Conservation (phyloP, 2,113 vertebrate species). For the Gopherus evgoodei region DNA sequence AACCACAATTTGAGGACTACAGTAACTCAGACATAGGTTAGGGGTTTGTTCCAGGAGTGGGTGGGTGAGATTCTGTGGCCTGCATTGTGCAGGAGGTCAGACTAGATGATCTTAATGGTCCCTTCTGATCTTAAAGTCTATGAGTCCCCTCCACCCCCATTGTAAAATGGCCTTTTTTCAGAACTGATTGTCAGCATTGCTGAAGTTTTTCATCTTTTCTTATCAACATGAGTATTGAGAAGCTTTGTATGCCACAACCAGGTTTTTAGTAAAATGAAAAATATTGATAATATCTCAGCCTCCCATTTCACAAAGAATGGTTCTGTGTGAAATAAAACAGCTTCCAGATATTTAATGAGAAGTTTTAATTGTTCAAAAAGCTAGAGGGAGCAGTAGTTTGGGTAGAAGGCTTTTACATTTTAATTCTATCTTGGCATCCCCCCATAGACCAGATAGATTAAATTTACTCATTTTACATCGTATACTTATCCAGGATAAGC, state of each 20-base stretch:
- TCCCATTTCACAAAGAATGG: background rate
- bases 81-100: too few species aligned
- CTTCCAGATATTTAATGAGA: background rate
- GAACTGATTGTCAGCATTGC: background rate
- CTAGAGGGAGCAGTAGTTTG: background rate
- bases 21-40: too few species aligned
- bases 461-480: background rate
- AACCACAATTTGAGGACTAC: too few species aligned
- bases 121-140: too few species aligned
- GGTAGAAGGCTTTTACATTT: background rate
- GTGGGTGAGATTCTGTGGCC: too few species aligned
- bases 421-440: background rate
- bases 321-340: background rate
- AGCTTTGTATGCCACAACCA: background rate
- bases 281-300: background rate
- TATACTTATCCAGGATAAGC: background rate
- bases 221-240: background rate
- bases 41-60: too few species aligned
- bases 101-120: too few species aligned
- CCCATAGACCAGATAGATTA: background rate
- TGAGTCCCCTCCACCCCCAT: background rate
- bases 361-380: background rate
- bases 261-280: background rate
- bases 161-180: background rate
- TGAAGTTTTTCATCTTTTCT: background rate